Evolutionary conservation across 2,113 vertebrate genomes (phyloP).

Genomic region (Onychostoma macrolepis): DNA sequence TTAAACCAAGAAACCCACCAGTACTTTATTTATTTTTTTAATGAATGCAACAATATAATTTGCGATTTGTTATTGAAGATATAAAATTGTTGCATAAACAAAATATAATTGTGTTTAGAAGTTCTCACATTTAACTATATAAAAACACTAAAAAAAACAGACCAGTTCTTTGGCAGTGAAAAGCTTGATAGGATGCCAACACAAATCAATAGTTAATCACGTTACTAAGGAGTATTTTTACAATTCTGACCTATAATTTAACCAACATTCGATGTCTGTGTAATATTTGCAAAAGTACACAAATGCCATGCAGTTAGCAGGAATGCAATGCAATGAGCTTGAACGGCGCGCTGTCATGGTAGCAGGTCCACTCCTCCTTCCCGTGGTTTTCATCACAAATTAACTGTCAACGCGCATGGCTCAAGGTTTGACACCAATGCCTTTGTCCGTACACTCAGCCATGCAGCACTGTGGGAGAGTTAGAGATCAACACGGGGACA

Average conservation of each 20-base stretch:
- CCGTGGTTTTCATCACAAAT: conserved; percentile 36
- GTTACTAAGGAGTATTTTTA: not conserved
- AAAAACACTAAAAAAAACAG: not conserved
- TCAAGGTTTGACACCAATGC: conserved; percentile 47
- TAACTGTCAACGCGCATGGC: conserved; percentile 28
- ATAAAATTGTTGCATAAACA: not conserved
- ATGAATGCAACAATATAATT: not conserved
- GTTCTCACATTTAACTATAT: not conserved
- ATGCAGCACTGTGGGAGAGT: conserved; percentile 38
- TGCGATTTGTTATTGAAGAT: not conserved
- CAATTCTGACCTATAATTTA: not conserved
- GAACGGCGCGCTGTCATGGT: conserved; percentile 11
- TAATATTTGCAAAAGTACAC: conserved; percentile 7
- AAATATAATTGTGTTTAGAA: not conserved
- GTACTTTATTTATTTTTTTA: not conserved
- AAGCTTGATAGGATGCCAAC: not conserved
- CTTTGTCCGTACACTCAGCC: not conserved
- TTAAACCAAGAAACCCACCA: not conserved
- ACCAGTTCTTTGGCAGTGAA: not conserved
- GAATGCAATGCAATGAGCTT: not conserved
- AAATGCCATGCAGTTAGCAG: not conserved
- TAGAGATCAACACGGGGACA: conserved; percentile 55
- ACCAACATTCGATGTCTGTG: not conserved
- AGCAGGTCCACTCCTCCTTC: conserved; percentile 22
- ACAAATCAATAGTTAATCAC: not conserved